These are phyloP conservation scores for Julus scanicus DNA, from an alignment of 2,888 invertebrate species.

Conservation along the genomic window DNA sequence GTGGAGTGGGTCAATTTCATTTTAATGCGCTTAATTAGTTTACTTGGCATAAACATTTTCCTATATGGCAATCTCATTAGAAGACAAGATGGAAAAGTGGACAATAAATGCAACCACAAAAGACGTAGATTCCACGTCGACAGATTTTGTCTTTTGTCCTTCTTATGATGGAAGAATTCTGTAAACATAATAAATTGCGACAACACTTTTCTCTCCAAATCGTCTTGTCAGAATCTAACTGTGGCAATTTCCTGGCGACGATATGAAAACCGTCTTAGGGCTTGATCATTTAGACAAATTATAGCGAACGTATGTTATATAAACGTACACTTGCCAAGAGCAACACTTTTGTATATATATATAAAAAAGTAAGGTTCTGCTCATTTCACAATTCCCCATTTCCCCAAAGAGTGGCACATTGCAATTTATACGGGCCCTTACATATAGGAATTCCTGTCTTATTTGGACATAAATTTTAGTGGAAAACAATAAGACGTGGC, in stretches of 20 bases:
- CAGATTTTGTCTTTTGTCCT: neutral
- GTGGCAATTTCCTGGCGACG: constrained; percentile 32
- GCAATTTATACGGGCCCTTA: constrained; percentile 1
- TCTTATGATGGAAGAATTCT: neutral
- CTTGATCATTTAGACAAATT: constrained; percentile 30
- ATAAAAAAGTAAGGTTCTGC: neutral
- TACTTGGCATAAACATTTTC: neutral
- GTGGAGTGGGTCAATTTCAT: neutral
- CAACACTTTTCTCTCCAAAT: constrained; percentile 10
- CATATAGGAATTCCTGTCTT: constrained; percentile 39
- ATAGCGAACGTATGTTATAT: neutral
- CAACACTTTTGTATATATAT: neutral
- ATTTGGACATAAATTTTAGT: constrained; percentile 42
- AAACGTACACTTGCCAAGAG: neutral
- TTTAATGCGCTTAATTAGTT: neutral
- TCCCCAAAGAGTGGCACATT: neutral
- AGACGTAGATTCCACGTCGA: neutral
- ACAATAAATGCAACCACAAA: neutral
- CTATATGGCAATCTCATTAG: neutral
- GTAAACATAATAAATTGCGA: constrained; percentile 39
- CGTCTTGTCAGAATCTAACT: constrained; percentile 39
- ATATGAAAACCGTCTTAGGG: constrained; percentile 42
- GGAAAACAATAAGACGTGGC: constrained; percentile 39
- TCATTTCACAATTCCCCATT: constrained; percentile 29
- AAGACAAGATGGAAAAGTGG: neutral